Evolutionary conservation across 2,113 vertebrate genomes (phyloP).

Genomic region (Brienomyrus brachyistius): DNA sequence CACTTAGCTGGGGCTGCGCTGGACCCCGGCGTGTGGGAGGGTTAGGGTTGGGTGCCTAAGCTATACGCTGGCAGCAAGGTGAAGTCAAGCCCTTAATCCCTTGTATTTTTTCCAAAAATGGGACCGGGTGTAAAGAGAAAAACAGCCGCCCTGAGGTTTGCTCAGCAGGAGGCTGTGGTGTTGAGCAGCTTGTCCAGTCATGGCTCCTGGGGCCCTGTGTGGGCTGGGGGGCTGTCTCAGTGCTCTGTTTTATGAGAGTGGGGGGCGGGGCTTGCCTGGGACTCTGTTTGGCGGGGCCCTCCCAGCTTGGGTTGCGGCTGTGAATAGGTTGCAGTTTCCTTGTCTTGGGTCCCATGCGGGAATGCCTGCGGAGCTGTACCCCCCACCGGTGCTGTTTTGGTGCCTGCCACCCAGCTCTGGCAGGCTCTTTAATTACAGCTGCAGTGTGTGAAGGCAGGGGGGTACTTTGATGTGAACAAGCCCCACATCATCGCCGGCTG

Average conservation of each 20-base stretch:
- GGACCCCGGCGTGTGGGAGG: neutral
- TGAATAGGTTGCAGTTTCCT: conserved; percentile 10
- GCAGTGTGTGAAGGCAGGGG: neutral
- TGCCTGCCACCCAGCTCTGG: conserved; percentile 26
- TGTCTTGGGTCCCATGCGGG: conserved; percentile 3
- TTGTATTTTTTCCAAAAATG: neutral
- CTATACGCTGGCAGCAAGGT: neutral
- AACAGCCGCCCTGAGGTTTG: neutral
- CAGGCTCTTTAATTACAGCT: conserved; percentile 26
- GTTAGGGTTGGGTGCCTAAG: neutral
- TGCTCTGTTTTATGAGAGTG: neutral
- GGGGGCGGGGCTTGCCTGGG: no score
- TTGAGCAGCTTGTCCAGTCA: neutral
- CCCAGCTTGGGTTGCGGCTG: neutral
- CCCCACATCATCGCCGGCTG: neutral
- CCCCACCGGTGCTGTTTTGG: neutral
- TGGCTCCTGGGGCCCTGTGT: neutral
- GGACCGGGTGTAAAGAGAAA: neutral
- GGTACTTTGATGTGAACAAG: conserved; percentile 10
- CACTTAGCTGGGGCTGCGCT: no score
- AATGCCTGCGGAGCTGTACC: conserved; percentile 8
- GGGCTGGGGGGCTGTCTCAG: neutral
- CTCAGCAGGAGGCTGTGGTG: neutral
- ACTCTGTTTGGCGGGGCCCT: no score
- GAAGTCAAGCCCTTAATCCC: neutral